Evolutionary conservation across 2,888 invertebrate species (phyloP).

Genomic region (Chrysolina haemoptera): DNA sequence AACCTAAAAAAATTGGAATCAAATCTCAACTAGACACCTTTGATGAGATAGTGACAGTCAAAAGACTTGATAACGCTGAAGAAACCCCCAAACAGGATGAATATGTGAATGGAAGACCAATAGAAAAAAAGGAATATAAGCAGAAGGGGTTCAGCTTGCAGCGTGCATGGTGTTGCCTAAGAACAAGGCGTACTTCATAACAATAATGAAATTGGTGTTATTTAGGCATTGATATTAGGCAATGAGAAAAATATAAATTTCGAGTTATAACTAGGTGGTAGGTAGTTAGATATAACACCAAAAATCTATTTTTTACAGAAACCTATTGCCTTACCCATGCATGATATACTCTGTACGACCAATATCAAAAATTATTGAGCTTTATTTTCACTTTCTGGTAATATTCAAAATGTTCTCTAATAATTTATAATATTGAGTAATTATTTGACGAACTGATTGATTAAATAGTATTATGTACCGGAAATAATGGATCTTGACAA

Average conservation of each 20-base stretch:
- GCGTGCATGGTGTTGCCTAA: constrained; percentile 73
- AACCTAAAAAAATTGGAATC: constrained; percentile 33
- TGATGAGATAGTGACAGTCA: constrained; percentile 63
- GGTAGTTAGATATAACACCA: background rate
- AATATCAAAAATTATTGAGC: background rate
- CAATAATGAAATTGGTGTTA: constrained; percentile 5
- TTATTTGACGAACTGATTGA: no score
- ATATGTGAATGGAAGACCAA: constrained; percentile 35
- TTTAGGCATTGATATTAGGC: background rate
- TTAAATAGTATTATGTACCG: no score
- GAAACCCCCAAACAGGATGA: constrained; percentile 43
- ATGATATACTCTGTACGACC: background rate
- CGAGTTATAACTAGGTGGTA: background rate
- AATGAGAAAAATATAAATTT: background rate
- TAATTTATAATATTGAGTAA: no score
- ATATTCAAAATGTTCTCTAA: no score
- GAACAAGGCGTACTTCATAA: constrained; percentile 65
- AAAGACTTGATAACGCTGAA: constrained; percentile 48
- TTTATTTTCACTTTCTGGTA: background rate
- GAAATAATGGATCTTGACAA: no score
- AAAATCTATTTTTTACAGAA: constrained; percentile 1
- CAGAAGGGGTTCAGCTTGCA: constrained; percentile 71
- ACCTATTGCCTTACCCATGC: background rate
- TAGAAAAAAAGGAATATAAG: constrained; percentile 45
- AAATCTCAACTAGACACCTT: constrained; percentile 53